A percentile compares a stretch with the other conserved stretches of the same genome.
phyloP scores from a whole-genome alignment of 2,797 vertebrate genomes.

The Kryptolebias ocellatus region DNA sequence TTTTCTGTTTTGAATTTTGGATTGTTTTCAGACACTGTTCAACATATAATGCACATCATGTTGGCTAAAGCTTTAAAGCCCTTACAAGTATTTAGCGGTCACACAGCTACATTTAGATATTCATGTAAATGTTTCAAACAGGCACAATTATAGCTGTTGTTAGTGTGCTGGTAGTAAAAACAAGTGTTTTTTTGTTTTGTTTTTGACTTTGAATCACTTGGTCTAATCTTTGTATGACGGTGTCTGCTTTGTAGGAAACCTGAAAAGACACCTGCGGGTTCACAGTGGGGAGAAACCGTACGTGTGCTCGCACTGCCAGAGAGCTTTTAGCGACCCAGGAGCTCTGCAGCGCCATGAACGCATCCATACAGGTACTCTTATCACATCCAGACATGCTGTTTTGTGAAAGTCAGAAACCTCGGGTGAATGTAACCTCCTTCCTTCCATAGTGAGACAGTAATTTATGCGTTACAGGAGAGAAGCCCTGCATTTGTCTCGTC shows the following conservation, averaged over 20 bases:
- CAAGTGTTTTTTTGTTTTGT: neutral
- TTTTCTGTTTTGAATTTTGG: no score
- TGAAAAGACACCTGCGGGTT: conserved; percentile 95
- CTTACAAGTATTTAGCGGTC: no score
- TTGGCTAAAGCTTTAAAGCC: no score
- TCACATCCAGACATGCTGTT: neutral
- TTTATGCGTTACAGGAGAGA: conserved; percentile 86
- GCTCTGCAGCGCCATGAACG: conserved; percentile 95
- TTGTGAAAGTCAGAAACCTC: neutral
- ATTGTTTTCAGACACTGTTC: no score
- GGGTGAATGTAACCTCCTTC: neutral
- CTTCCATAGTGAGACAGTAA: neutral
- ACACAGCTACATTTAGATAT: no score
- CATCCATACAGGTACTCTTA: conserved; percentile 91
- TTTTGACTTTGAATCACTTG: conserved; percentile 3
- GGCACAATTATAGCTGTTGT: neutral
- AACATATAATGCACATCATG: no score
- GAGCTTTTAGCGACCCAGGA: conserved; percentile 95
- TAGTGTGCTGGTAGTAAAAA: neutral
- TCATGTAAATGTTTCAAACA: fast-evolving
- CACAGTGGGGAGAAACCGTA: conserved; percentile 98
- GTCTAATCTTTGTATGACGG: conserved; percentile 2
- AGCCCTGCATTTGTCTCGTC: conserved; percentile 93
- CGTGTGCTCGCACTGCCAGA: conserved; percentile 92
- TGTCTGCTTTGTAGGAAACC: conserved; percentile 84